Conservation (phyloP, 2,113 vertebrate species). For the Thinocorus orbignyianus region DNA sequence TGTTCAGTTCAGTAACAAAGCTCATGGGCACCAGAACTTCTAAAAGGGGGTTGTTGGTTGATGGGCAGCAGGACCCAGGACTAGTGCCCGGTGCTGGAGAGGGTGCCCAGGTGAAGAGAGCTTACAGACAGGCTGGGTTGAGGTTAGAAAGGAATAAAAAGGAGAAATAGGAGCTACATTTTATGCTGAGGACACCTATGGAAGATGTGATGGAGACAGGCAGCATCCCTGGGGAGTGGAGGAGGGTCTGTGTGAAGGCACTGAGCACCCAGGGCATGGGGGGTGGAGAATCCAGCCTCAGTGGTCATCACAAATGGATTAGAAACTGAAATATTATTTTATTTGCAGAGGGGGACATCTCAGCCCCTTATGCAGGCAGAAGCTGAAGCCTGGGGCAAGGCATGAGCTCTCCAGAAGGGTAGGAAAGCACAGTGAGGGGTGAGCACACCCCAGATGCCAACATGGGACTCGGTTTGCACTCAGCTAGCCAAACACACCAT, state of each 20-base stretch:
- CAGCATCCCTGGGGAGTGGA: background rate
- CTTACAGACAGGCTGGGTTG: background rate
- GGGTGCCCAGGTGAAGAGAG: background rate
- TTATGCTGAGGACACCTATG: background rate
- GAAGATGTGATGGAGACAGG: background rate
- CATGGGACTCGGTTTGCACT: rapidly evolving
- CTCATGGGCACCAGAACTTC: background rate
- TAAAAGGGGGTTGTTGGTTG: no score
- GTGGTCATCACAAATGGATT: rapidly evolving
- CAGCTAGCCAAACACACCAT: background rate
- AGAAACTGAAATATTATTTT: background rate
- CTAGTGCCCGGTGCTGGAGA: background rate
- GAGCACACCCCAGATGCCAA: background rate
- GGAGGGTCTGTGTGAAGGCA: background rate
- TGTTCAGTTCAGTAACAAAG: background rate
- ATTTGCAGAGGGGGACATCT: background rate
- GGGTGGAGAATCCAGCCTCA: rapidly evolving
- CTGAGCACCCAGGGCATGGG: background rate
- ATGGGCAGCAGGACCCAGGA: background rate
- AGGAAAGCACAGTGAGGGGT: no score
- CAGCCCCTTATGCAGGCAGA: background rate
- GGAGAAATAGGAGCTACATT: slow-evolving; percentile 31
- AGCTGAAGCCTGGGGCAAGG: background rate
- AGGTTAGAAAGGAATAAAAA: slow-evolving; percentile 39
- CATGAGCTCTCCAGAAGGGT: background rate